Evolutionary conservation across 2,888 invertebrate genomes (phyloP), one percentile per base, ranked within the genome.

Genomic region (Tortricodes alternella): DNA sequence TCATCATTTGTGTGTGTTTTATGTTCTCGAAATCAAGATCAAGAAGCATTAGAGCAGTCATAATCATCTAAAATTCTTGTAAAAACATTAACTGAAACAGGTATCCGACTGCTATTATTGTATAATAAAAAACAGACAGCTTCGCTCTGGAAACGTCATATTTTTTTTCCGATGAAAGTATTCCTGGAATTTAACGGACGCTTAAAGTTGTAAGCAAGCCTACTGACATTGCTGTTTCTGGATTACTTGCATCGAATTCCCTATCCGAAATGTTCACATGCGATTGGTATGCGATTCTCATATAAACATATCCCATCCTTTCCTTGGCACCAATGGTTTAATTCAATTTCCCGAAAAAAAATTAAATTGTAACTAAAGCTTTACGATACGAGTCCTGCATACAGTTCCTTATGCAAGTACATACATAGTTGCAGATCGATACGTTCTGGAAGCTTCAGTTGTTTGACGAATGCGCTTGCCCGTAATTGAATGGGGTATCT

Each of bases 381-480:
- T 8, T 24, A 27, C 2, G 3, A 27, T 29, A 29, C 9, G 27
- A n/a, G 29, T 29, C n/a, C 9, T n/a, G n/a, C 9, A n/a, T 4
- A 27, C 27, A 21, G 21, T 48, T 48, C 9, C 37, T 9, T 38
- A 43, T 56, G 55, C 55, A 41, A 5, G 19, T 16, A 9, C 21
- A 7, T 19, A 32, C 21, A 19, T 46, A 34, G 32, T 13, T 15
- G 15, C 27, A 16, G 43, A 56, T 56, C 50, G 43, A 56, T 56
- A 55, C 38, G 21, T 55, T 50, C 56, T 56, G 13, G 56, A 55
- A 55, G 27, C 27, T 44, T 44, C 44, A 8, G 35, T 41, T 19
- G 55, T 55, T 49, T 50, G 56, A 50, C 56, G 50, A 56, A 56
- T 56, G 56, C 56, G 56, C 56, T 49, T 56, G 56, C 50, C 50